Percentiles rank a stretch among this genome's conserved stretches.
Conservation (phyloP, 2,888 invertebrate species). For the Ommatoiulus sabulosus region DNA sequence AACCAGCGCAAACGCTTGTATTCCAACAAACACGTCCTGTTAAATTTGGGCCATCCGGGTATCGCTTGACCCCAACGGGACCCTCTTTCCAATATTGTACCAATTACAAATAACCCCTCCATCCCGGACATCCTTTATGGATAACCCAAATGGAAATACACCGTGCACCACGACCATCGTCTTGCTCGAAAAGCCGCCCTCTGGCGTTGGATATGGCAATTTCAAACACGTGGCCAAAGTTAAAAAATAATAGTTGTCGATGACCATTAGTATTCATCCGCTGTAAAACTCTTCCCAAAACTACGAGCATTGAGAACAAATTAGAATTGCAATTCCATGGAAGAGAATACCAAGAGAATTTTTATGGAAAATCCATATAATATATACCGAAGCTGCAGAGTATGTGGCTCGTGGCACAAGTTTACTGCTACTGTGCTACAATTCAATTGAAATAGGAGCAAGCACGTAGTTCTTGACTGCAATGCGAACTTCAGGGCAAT, state of each 20-base stretch:
- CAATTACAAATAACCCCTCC: not conserved
- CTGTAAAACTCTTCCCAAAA: not conserved
- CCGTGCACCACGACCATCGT: not conserved
- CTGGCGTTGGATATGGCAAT: not conserved
- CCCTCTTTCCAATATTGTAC: not conserved
- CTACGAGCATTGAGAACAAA: not conserved
- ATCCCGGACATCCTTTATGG: conserved; percentile 38
- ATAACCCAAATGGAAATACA: conserved; percentile 24
- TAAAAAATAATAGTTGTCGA: not conserved
- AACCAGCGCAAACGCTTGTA: not conserved
- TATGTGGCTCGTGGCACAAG: not conserved
- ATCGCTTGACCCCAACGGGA: not conserved
- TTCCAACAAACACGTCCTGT: not conserved
- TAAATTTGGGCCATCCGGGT: conserved; percentile 28
- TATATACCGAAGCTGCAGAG: not conserved
- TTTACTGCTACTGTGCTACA: not conserved
- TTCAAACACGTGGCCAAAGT: not conserved
- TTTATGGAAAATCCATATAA: conserved; percentile 9
- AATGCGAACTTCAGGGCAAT: conserved; percentile 17
- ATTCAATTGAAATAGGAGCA: not conserved
- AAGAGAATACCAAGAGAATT: not conserved
- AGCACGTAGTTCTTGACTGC: not conserved
- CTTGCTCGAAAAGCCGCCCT: not conserved
- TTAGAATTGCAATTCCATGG: not conserved
- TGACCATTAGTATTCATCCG: not conserved